Evolutionary conservation across 2,797 vertebrate genomes (phyloP).

Genomic region (Sebastes taczanowskii): DNA sequence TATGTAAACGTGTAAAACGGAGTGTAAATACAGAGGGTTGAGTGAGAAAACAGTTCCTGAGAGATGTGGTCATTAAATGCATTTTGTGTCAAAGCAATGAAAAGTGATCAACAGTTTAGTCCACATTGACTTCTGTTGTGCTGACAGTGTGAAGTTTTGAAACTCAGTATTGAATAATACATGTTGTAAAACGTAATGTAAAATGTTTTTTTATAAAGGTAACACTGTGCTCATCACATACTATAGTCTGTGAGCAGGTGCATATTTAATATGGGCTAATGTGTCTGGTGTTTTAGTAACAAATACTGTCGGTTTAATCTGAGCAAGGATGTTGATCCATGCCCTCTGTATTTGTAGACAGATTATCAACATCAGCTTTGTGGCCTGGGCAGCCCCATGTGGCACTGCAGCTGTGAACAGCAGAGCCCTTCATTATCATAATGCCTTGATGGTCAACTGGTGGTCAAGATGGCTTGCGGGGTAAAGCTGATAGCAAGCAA

Average conservation of each 20-base stretch:
- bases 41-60: not conserved
- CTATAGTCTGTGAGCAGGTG: not conserved
- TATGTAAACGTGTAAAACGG: not conserved
- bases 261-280: conserved; percentile 38
- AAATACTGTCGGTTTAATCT: conserved; percentile 66
- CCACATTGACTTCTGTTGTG: not conserved
- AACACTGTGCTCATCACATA: too few species aligned
- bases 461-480: conserved; percentile 55
- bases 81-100: not conserved
- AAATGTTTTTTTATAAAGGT: too few species aligned
- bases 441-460: conserved; percentile 56
- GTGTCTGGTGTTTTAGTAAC: conserved; percentile 44
- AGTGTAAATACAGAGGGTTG: not conserved
- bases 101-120: not conserved
- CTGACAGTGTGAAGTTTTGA: not conserved
- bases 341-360: conserved; percentile 56
- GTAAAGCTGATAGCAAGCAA: conserved; percentile 20
- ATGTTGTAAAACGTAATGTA: not conserved
- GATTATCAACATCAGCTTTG: conserved; percentile 63
- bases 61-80: not conserved
- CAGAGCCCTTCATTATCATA: conserved; percentile 61
- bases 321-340: conserved; percentile 46
- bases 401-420: conserved; percentile 62
- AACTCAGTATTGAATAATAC: not conserved
- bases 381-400: conserved; percentile 40